These are phyloP conservation scores for Hippopotamus amphibius DNA, from an alignment of 2,113 vertebrate genomes.

Conservation along the genomic window DNA sequence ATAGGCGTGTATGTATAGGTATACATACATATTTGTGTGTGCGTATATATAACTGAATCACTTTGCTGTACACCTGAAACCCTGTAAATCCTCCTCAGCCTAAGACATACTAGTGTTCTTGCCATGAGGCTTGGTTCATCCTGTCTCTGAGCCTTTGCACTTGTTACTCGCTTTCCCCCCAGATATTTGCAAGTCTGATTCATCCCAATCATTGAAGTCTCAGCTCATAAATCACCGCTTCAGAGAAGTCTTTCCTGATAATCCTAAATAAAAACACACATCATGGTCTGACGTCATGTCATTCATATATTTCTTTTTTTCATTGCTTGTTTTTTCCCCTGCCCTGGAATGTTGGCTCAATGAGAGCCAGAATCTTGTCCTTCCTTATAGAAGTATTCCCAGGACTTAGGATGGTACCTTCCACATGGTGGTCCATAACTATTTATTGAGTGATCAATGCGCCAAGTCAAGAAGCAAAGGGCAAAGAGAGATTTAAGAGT, in stretches of 20 bases:
- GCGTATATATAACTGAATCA: neutral
- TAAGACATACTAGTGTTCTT: neutral
- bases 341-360: neutral
- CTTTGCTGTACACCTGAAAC: neutral
- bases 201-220: neutral
- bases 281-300: neutral
- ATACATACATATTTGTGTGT: rapidly evolving
- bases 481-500: neutral
- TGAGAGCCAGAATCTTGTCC: neutral
- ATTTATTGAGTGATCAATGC: neutral
- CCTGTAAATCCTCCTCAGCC: neutral
- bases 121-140: neutral
- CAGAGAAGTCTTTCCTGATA: neutral
- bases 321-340: neutral
- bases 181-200: neutral
- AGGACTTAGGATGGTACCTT: neutral
- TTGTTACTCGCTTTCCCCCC: neutral
- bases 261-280: neutral
- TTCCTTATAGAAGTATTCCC: neutral
- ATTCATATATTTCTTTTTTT: neutral
- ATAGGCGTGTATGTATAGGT: neutral
- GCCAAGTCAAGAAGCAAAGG: neutral
- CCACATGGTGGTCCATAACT: neutral
- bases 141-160: neutral
- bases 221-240: neutral